phyloP scores from a whole-genome alignment of 2,113 vertebrate genomes.

The Periophthalmodon schlosseri region DNA sequence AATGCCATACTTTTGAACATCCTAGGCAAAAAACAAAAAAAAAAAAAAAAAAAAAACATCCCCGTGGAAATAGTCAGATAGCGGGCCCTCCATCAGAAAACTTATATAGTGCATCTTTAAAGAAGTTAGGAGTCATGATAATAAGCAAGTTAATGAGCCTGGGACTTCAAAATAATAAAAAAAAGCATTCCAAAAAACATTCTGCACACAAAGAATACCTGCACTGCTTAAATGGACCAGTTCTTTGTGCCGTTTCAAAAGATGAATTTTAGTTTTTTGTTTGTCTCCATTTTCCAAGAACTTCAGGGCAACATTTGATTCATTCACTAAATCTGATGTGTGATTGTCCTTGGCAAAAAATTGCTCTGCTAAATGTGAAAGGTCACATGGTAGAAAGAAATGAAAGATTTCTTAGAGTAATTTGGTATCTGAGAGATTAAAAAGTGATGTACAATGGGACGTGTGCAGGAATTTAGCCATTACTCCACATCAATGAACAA shows the following conservation, averaged over 20 bases:
- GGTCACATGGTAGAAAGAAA: background rate
- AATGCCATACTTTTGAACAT: too few species aligned
- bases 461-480: background rate
- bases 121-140: too few species aligned
- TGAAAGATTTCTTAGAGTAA: background rate
- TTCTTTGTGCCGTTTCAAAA: background rate
- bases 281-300: constrained; percentile 1
- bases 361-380: background rate
- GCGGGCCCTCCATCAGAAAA: too few species aligned
- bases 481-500: background rate
- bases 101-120: too few species aligned
- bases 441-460: background rate
- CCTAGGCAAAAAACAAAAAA: too few species aligned
- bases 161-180: background rate
- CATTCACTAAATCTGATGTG: constrained; percentile 1
- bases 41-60: too few species aligned
- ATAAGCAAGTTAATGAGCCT: background rate
- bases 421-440: background rate
- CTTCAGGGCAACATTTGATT: background rate
- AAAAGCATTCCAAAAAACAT: background rate
- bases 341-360: background rate
- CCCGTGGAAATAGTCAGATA: too few species aligned
- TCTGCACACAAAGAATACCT: background rate
- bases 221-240: background rate
- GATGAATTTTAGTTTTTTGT: background rate